These are phyloP conservation scores for Caenorhabditis sp. DNA, from an alignment of 2,888 invertebrate genomes.

Conservation along the genomic window DNA sequence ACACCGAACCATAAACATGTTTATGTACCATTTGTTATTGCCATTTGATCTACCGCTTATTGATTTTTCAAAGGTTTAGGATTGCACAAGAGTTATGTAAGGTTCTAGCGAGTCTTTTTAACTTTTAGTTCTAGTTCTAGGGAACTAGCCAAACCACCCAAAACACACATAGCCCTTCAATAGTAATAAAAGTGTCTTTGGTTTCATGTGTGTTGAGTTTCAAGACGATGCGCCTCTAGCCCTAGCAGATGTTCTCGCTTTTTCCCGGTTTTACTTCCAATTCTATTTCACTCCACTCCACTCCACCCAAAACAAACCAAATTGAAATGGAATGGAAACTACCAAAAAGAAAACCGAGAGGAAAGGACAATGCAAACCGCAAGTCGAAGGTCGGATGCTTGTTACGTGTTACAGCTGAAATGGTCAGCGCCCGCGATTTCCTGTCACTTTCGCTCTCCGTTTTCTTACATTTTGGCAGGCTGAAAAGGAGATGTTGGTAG, in stretches of 20 bases:
- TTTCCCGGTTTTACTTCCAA: no score
- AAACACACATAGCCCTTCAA: not conserved
- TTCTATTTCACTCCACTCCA: no score
- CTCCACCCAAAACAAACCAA: not conserved
- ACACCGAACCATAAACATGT: conserved; percentile 34
- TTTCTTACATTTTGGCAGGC: not conserved
- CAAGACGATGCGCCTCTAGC: not conserved
- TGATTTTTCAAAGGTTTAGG: not conserved
- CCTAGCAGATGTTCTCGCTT: conserved; percentile 24
- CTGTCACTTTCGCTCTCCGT: conserved; percentile 2
- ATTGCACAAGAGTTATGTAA: no score
- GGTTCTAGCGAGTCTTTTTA: no score
- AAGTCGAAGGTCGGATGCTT: no score
- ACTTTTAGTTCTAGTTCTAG: no score
- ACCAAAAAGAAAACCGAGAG: conserved; percentile 25
- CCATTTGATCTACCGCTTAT: conserved; percentile 27
- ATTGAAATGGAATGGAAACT: conserved; percentile 11
- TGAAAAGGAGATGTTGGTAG: conserved; percentile 2
- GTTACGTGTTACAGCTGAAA: conserved; percentile 28
- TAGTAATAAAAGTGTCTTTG: not conserved
- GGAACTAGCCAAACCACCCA: not conserved
- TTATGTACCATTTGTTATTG: conserved; percentile 31
- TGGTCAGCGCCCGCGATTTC: conserved; percentile 20
- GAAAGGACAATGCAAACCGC: not conserved
- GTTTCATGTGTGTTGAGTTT: not conserved